These are phyloP conservation scores for Nerophis lumbriciformis DNA, from an alignment of 2,113 vertebrate genomes.

Conservation along the genomic window DNA sequence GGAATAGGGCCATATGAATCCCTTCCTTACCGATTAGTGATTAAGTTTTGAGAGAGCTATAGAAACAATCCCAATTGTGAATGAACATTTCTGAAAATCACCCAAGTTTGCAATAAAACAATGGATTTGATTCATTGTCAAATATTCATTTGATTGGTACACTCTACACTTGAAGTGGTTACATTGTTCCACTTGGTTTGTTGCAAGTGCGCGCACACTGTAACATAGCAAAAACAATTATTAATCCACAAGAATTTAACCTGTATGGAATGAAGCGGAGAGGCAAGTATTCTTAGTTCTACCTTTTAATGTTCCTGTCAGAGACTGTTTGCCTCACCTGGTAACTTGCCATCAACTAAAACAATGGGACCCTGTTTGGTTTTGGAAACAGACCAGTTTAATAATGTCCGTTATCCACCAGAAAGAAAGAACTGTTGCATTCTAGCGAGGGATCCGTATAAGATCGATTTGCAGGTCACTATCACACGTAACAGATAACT, in stretches of 20 bases:
- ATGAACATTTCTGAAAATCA: conserved; percentile 25
- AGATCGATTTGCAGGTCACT: conserved; percentile 2
- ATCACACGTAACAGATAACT: conserved; percentile 4
- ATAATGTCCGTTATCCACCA: conserved; percentile 24
- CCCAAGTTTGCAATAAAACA: conserved; percentile 3
- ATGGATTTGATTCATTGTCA: conserved; percentile 15
- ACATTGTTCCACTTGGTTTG: conserved; percentile 13
- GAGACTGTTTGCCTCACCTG: conserved; percentile 20
- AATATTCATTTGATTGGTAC: conserved; percentile 16
- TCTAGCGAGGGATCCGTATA: background rate
- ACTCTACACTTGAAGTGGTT: background rate
- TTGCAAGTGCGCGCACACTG: background rate
- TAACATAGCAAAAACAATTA: conserved; percentile 19
- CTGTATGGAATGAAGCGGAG: conserved; percentile 5
- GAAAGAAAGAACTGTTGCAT: background rate
- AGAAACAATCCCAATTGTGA: conserved; percentile 42
- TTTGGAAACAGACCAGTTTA: conserved; percentile 18
- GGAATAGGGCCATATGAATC: too few relatives aligned
- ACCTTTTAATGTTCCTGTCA: conserved; percentile 6
- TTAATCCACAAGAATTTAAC: conserved; percentile 17
- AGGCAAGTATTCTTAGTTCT: conserved; percentile 16
- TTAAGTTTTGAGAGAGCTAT: conserved; percentile 30
- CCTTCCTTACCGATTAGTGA: conserved; percentile 1
- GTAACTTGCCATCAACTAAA: conserved; percentile 13
- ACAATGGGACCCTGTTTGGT: conserved; percentile 24